Evolutionary conservation across 2,888 invertebrate genomes (phyloP).

Genomic region (Eristalinus aeneus): DNA sequence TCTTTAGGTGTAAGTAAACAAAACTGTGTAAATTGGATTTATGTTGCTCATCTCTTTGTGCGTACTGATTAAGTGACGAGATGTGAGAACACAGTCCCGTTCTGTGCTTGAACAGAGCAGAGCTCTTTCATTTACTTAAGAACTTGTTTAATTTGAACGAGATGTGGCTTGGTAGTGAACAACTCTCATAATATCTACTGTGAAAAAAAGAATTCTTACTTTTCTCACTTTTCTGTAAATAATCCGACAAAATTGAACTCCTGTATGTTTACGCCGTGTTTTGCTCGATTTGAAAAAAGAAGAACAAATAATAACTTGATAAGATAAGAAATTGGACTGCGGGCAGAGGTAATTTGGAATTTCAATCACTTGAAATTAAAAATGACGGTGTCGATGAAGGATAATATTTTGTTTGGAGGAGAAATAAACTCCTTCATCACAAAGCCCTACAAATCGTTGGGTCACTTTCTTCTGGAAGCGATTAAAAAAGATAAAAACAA

Average conservation of each 20-base stretch:
- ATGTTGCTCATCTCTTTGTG: too few species aligned
- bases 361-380: neutral
- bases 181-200: neutral
- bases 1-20: too few species aligned
- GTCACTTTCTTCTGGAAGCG: constrained; percentile 82
- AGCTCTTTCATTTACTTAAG: neutral
- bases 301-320: too few species aligned
- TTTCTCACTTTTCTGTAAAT: neutral
- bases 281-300: too few species aligned
- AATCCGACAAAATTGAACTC: neutral
- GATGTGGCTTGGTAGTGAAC: neutral
- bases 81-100: neutral
- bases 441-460: constrained; percentile 78
- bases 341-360: too few species aligned
- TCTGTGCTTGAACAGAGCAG: constrained; percentile 1
- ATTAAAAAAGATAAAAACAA: constrained; percentile 82
- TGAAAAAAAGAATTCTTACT: too few species aligned
- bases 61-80: too few species aligned
- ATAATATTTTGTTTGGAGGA: constrained; percentile 79
- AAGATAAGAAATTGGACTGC: too few species aligned
- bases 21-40: too few species aligned
- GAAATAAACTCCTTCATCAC: constrained; percentile 72
- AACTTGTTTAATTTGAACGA: neutral
- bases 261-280: too few species aligned
- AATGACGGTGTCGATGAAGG: constrained; percentile 75